Conservation (phyloP, 1,140 invertebrate species). For the Ephestia elutella region DNA sequence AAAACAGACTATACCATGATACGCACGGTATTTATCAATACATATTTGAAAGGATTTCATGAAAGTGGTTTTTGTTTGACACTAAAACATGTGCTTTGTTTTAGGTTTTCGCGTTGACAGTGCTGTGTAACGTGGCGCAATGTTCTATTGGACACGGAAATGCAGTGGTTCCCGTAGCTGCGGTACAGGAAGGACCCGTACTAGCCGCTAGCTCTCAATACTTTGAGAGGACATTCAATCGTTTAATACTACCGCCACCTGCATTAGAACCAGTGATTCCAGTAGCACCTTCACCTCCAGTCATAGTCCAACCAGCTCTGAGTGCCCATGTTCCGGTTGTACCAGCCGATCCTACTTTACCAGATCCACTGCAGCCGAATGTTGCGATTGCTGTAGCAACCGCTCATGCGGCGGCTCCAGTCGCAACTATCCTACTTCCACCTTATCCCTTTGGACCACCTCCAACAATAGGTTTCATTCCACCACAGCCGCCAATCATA, state of each 20-base stretch:
- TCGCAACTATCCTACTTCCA: constrained; percentile 57
- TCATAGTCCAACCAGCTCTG: constrained; percentile 17
- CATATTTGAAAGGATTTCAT: constrained; percentile 6
- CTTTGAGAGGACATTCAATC: constrained; percentile 79
- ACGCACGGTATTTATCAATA: constrained; percentile 40
- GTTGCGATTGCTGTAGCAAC: constrained; percentile 61
- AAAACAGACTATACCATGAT: constrained; percentile 46
- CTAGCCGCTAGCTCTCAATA: constrained; percentile 79
- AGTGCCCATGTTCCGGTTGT: constrained; percentile 12
- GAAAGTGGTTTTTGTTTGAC: not conserved
- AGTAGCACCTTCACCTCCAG: constrained; percentile 27
- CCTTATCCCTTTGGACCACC: constrained; percentile 61
- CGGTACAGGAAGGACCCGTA: constrained; percentile 25
- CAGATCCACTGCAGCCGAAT: constrained; percentile 46
- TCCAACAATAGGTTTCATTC: constrained; percentile 44
- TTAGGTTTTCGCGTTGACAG: constrained; percentile 44
- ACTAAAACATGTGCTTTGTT: constrained; percentile 20
- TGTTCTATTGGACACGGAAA: constrained; percentile 27
- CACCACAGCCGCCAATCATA: constrained; percentile 33
- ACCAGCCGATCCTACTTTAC: constrained; percentile 31
- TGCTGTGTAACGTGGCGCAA: constrained; percentile 32
- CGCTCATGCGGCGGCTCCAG: constrained; percentile 57
- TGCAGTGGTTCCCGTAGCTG: constrained; percentile 1
- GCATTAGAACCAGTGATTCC: constrained; percentile 38
- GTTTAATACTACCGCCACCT: constrained; percentile 48